phyloP scores from a whole-genome alignment of 2,888 invertebrate genomes.

The Scotopteryx bipunctaria region DNA sequence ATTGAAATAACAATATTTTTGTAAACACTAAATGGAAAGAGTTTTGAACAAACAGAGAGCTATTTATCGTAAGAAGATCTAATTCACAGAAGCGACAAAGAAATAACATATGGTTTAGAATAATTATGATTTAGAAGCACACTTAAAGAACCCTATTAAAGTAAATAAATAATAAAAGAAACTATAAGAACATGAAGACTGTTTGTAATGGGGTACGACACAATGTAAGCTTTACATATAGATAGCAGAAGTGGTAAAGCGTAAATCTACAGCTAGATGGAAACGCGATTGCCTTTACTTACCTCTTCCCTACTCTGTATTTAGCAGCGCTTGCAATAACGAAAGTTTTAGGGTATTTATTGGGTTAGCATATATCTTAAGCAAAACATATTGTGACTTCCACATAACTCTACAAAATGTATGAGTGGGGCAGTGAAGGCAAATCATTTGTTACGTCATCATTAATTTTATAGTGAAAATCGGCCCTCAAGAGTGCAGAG shows the following conservation, averaged over 20 bases:
- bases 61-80: neutral
- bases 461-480: neutral
- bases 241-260: conserved; percentile 21
- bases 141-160: neutral
- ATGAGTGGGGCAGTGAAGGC: conserved; percentile 8
- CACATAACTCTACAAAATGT: conserved; percentile 21
- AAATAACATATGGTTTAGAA: conserved; percentile 1
- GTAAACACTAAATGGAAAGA: neutral
- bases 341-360: conserved; percentile 36
- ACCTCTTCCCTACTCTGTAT: conserved; percentile 74
- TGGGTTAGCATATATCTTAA: conserved; percentile 27
- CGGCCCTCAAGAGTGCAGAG: neutral
- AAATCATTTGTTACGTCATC: neutral
- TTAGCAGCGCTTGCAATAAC: conserved; percentile 71
- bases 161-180: too few relatives aligned
- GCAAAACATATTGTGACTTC: conserved; percentile 13
- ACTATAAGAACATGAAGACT: neutral
- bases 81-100: conserved; percentile 9
- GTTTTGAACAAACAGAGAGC: conserved; percentile 2
- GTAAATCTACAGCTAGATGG: conserved; percentile 45
- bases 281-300: conserved; percentile 48
- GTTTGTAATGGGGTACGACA: conserved; percentile 1
- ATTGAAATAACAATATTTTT: neutral
- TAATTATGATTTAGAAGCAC: conserved; percentile 11
- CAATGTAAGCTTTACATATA: conserved; percentile 9